Base-by-base conservation (phyloP, 2,797 vertebrate species). In the Lepidocolaptes lacrymiger region DNA sequence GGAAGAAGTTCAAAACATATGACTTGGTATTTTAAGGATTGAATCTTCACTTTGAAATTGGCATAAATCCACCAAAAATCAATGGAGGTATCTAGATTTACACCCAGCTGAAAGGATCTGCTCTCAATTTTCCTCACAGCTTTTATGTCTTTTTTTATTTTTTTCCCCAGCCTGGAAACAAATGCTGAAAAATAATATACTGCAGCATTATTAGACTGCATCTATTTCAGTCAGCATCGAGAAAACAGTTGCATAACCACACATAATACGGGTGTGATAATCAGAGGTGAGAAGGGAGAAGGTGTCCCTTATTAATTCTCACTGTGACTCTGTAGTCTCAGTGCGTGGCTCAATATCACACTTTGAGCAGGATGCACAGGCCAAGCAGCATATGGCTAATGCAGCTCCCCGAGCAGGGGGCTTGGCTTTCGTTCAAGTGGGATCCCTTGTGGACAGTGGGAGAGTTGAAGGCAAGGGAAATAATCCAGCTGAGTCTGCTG, bases 101-200 rank as follows among this genome's bases (percentile, higher is more conserved):
- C 79, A 91, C 64, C 64, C 54, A 93, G 61, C 85, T 81, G 73
- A 94, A 93, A 88, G 76, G 62, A 75, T 92, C 93, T 94, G 85
- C 77, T 96, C 85, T 66, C 73, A 95, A 89, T 96, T 96, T 93
- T 94, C 39, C 72, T 92, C 66, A 55, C 37, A 62, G 79, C 64
- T 95, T 94, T 92, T 78, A 62, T 7, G 21, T 87, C 63, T 81
- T 89, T 88, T 88, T 84, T 93, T 54, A 94, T 94, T n/a, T 22
- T 51, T 51, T 18, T 37, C 18, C 8, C 84, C 68, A 92, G 54
- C 77, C 62, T 63, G 58, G 84, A 94, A 96, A 85, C 85, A 89
- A 93, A 94, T 55, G 75, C 58, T 88, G 69, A 80, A 92, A 94
- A 93, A 89, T 75, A 84, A 84, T 66, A 63, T 37, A 80, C 62